These are phyloP conservation scores for Callyntrura sp. DNA, from an alignment of 2,888 invertebrate genomes.

Conservation along the genomic window DNA sequence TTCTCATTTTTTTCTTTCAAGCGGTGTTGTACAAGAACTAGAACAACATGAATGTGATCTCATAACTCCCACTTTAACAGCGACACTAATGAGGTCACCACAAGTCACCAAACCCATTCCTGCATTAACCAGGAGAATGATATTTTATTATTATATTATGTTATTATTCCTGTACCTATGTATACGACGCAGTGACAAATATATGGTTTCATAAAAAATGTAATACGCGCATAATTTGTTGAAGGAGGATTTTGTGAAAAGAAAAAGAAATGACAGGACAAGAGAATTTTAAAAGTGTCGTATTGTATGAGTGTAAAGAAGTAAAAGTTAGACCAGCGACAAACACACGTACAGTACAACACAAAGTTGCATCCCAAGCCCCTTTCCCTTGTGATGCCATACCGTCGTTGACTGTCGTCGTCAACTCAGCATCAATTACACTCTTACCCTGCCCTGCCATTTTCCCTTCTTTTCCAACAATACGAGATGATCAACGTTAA, in stretches of 20 bases:
- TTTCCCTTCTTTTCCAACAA: constrained; percentile 39
- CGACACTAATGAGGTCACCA: constrained; percentile 79
- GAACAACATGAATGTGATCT: constrained; percentile 74
- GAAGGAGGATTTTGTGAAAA: background rate
- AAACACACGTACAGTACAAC: background rate
- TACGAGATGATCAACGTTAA: constrained; percentile 37
- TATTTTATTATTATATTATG: constrained; percentile 21
- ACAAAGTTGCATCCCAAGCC: no score
- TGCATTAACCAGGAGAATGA: background rate
- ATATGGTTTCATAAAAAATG: constrained; percentile 34
- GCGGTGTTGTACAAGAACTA: constrained; percentile 51
- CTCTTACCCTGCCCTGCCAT: background rate
- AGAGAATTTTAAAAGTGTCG: background rate
- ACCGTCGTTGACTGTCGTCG: constrained; percentile 30
- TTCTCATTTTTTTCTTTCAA: constrained; percentile 45
- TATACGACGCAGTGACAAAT: constrained; percentile 22
- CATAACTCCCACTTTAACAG: constrained; percentile 77
- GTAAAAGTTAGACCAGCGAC: constrained; percentile 22
- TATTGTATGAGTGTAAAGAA: constrained; percentile 5
- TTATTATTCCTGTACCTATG: background rate
- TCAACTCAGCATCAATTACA: constrained; percentile 59
- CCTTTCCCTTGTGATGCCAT: background rate
- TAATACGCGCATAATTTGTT: constrained; percentile 18
- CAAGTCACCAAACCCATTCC: constrained; percentile 70
- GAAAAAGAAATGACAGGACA: background rate